Percentiles rank a stretch among this genome's conserved stretches.
phyloP scores from a whole-genome alignment of 2,888 invertebrate species.

The Campopleginae sp. region DNA sequence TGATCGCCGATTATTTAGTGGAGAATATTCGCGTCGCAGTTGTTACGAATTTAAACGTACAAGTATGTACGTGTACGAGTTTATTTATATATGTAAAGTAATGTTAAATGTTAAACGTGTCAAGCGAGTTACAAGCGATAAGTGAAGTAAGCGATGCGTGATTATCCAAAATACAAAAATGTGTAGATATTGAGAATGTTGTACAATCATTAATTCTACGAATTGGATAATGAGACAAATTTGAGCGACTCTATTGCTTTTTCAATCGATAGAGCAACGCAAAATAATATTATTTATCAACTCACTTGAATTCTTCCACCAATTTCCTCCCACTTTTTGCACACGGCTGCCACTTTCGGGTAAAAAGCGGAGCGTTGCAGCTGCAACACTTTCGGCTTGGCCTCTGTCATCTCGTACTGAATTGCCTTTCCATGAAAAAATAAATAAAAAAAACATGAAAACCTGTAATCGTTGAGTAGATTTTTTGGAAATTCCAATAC shows the following conservation, averaged over 20 bases:
- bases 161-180: conserved; percentile 34
- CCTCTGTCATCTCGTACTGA: conserved; percentile 82
- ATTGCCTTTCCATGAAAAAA: conserved; percentile 73
- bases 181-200: conserved; percentile 13
- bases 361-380: conserved; percentile 81
- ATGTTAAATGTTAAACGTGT: conserved; percentile 74
- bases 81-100: conserved; percentile 12
- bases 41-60: background rate
- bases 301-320: conserved; percentile 80
- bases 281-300: conserved; percentile 47
- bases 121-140: conserved; percentile 78
- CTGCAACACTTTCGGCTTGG: conserved; percentile 81
- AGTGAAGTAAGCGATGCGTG: conserved; percentile 78
- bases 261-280: conserved; percentile 15
- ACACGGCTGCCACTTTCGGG: conserved; percentile 82
- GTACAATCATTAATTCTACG: conserved; percentile 45
- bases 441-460: background rate
- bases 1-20: background rate
- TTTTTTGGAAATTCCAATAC: background rate
- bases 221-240: conserved; percentile 30
- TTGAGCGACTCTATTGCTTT: conserved; percentile 14
- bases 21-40: background rate
- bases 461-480: background rate
- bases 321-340: conserved; percentile 81
- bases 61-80: background rate